Base-by-base conservation (phyloP, 2,797 vertebrate genomes). In the Perodicticus potto region DNA sequence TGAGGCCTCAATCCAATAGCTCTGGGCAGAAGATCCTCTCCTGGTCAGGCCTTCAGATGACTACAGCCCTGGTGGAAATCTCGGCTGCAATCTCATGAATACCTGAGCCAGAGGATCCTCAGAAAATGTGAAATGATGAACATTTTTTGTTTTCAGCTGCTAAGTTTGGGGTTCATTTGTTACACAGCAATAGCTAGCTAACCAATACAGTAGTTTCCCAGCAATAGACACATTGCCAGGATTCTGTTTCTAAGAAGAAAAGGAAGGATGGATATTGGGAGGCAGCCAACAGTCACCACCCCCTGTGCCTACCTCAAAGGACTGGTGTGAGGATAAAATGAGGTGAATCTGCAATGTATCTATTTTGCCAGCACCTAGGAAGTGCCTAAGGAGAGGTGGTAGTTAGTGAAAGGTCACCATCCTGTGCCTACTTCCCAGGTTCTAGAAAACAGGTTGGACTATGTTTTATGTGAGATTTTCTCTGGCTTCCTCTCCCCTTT, bases 131-230 rank as follows among this genome's bases (percentile, higher is more conserved):
- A 82, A 59, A 32, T 16, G 65, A 65, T 45, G 65, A 78, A 53
- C 0, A 0, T 45, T 27, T 61, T 37, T 12, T 80, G 27, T 32
- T 78, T 92, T 63, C 45, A 74, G 43, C 40, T 72, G 55, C 67
- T 82, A 37, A 55, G 9, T 72, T 76, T n/a, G 4, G 45, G 57
- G n/a, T 32, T 67, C 65, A 70, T 57, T 87, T 92, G 53, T 96
- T 92, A 90, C 9, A 3, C 29, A 45, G 4, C 22, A 23, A 37
- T 59, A 76, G 43, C 49, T 43, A 84, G 49, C 49, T 67, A 59
- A 88, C 89, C 77, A 29, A 74, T 83, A 70, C 8, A 91, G 6
- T 37, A 16, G 17, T 82, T 89, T 85, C 72, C 90, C 73, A 77
- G 37, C 17, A 67, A 67, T 8, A 53, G 29, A 72, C 17, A 43